Evolutionary conservation across 2,888 invertebrate genomes (phyloP).

Genomic region (Ormyrus rosae): DNA sequence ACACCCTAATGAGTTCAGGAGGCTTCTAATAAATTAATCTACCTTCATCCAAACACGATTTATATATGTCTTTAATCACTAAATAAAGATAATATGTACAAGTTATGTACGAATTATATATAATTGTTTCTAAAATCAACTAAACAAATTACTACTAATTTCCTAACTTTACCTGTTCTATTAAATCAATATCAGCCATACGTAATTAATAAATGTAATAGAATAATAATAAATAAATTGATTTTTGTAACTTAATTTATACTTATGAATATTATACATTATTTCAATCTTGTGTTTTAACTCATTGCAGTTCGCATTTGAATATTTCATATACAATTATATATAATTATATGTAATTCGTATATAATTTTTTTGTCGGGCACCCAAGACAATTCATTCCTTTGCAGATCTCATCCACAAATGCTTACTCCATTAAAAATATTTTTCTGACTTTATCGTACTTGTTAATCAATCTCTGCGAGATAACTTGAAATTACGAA

Average conservation of each 20-base stretch:
- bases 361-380: constrained; percentile 39
- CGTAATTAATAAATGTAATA: constrained; percentile 21
- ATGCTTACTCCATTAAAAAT: constrained; percentile 31
- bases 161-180: neutral
- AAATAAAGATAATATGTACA: constrained; percentile 28
- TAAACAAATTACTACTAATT: neutral
- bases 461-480: constrained; percentile 17
- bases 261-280: constrained; percentile 2
- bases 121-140: constrained; percentile 9
- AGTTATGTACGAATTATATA: constrained; percentile 27
- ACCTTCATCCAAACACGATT: constrained; percentile 18
- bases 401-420: constrained; percentile 38
- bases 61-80: constrained; percentile 13
- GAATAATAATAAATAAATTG: constrained; percentile 18
- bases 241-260: neutral
- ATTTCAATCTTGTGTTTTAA: constrained; percentile 12
- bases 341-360: constrained; percentile 35
- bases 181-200: constrained; percentile 34
- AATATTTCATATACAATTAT: constrained; percentile 10
- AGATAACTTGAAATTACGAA: constrained; percentile 27
- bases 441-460: constrained; percentile 36
- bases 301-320: constrained; percentile 4
- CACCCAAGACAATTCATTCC: constrained; percentile 11
- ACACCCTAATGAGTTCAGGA: constrained; percentile 74
- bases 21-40: constrained; percentile 60